Evolutionary conservation across 2,888 invertebrate genomes (phyloP), one percentile per base, ranked within the genome.

Genomic region (Apodemia zela): DNA sequence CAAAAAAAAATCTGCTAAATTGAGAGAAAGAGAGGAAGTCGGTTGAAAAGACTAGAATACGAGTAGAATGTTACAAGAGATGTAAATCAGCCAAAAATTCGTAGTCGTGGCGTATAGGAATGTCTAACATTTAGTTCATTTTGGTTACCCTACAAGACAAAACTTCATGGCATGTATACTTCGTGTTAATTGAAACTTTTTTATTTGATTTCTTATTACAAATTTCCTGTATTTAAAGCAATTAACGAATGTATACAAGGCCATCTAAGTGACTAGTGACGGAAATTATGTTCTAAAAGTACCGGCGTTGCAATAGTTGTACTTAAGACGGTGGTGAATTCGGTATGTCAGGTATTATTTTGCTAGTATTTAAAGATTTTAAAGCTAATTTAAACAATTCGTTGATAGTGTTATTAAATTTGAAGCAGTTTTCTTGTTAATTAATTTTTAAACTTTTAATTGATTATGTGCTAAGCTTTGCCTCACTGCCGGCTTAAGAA

Each of bases 151-250:
- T 6, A 6, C 5, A 45, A n/a, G n/a, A 45, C 15, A 45, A 38
- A 38, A 38, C n/a, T n/a, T 45, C 42, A 45, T 45, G 42, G 3
- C 42, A 68, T 71, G 69, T 72, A 69, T 67, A 54, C 65, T 66
- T 54, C 57, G 61, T 63, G 59, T 25, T 38, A 60, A 47, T n/a
- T 60, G 47, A 21, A 47, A 47, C 7, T n/a, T 47, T 47, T 47
- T 47, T 47, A 47, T 13, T 42, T 42, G 42, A 42, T 42, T 42
- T 15, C 45, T n/a, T 45, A 45, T 45, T 45, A n/a, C n/a, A 45
- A 51, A 51, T 51, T 51, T 51, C 51, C 51, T 51, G 51, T 51
- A 21, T 51, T 13, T 51, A 21, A 51, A 21, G 51, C 21, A 51
- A 51, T 51, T 51, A 51, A 3, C 21, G 49, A 7, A 8, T 18